A percentile compares a stretch with the other conserved stretches of the same genome.
Evolutionary conservation across 2,113 vertebrate species (phyloP).

Genomic region (Passer domesticus): DNA sequence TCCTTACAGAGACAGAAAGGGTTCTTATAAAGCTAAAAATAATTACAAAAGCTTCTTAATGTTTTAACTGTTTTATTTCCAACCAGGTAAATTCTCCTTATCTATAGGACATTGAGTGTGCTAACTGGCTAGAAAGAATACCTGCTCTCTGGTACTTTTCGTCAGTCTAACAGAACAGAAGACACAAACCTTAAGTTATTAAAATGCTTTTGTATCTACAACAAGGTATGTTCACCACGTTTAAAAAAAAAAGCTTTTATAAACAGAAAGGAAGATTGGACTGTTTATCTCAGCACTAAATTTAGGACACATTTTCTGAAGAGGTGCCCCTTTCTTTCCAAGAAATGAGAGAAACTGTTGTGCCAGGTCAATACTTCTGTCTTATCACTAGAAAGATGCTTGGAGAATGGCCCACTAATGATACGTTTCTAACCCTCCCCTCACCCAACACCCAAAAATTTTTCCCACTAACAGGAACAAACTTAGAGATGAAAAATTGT

Average conservation of each 20-base stretch:
- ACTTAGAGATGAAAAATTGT: not conserved
- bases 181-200: not conserved
- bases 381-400: not conserved
- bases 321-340: not conserved
- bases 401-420: not conserved
- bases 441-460: not conserved
- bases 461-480: not conserved
- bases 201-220: not conserved
- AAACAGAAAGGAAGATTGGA: not conserved
- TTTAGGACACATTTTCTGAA: not conserved
- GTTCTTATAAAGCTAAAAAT: not conserved
- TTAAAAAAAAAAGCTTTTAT: not conserved
- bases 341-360: not conserved
- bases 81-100: not conserved
- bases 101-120: not conserved
- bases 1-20: not conserved
- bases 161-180: not conserved
- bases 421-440: not conserved
- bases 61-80: not conserved
- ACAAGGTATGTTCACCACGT: not conserved
- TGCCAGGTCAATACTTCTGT: not conserved
- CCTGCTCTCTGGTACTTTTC: not conserved
- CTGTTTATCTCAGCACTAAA: not conserved
- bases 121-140: not conserved
- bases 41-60: not conserved